phyloP scores from a whole-genome alignment of 2,888 invertebrate genomes.

The Argyra leucocephala region DNA sequence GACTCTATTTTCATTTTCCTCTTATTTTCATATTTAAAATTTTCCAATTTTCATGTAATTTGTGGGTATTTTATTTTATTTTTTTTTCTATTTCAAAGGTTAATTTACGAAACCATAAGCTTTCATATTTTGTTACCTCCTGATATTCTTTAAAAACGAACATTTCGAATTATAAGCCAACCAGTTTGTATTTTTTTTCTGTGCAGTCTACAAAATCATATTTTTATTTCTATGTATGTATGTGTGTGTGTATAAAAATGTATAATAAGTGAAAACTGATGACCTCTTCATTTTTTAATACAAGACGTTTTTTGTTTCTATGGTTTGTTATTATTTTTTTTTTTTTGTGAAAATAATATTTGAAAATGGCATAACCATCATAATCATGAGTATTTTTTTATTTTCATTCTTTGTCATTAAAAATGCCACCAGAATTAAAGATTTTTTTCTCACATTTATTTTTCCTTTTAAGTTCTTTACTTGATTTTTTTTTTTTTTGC shows the following conservation, averaged over 20 bases:
- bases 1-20: background rate
- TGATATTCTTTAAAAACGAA: too few species aligned
- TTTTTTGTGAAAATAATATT: background rate
- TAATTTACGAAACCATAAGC: conserved; percentile 1
- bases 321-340: background rate
- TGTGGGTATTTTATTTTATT: background rate
- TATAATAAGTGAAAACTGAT: background rate
- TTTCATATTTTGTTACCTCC: background rate
- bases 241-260: too few species aligned
- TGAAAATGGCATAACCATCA: conserved; percentile 3
- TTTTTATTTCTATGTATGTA: too few species aligned
- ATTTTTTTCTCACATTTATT: background rate
- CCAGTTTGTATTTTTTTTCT: too few species aligned
- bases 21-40: background rate
- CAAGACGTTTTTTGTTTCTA: too few species aligned
- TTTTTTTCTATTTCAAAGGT: background rate
- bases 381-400: background rate
- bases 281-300: background rate
- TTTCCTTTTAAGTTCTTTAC: background rate
- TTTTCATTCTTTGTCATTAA: conserved; percentile 3
- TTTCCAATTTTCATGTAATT: conserved; percentile 4
- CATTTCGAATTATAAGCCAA: too few species aligned
- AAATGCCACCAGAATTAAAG: background rate
- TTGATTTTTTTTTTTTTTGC: background rate
- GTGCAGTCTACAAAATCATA: too few species aligned